phyloP scores from a whole-genome alignment of 2,113 vertebrate genomes.

The Stigmatopora nigra region DNA sequence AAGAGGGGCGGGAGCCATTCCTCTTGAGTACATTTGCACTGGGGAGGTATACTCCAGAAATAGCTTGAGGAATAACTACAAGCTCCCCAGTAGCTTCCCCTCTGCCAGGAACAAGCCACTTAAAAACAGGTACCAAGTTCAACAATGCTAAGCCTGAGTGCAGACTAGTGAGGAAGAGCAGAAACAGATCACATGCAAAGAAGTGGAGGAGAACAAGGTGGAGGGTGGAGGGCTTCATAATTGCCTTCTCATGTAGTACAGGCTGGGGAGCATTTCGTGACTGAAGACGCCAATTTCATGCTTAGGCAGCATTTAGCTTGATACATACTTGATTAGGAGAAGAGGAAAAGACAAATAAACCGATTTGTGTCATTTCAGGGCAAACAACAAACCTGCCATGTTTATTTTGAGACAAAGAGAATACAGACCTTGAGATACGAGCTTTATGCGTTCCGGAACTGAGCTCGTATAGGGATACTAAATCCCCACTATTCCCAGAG shows the following conservation, averaged over 20 bases:
- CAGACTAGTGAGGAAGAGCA: background rate
- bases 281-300: constrained; percentile 69
- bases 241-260: constrained; percentile 69
- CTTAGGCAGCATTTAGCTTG: constrained; percentile 71
- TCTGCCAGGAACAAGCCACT: constrained; percentile 24
- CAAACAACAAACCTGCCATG: constrained; percentile 66
- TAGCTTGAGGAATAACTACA: constrained; percentile 60
- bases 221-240: constrained; percentile 42
- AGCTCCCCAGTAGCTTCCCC: constrained; percentile 45
- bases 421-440: constrained; percentile 14
- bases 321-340: constrained; percentile 71
- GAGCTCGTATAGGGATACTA: too few species aligned
- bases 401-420: constrained; percentile 56
- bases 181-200: constrained; percentile 4
- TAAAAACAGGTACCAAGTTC: constrained; percentile 20
- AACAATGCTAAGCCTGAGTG: constrained; percentile 10
- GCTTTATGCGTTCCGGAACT: too few species aligned
- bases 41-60: constrained; percentile 61
- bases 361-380: constrained; percentile 56
- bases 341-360: constrained; percentile 41
- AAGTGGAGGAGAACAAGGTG: constrained; percentile 1
- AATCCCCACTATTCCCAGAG: too few species aligned
- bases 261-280: constrained; percentile 64
- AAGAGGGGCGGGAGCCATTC: constrained; percentile 47
- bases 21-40: constrained; percentile 59